phyloP scores from a whole-genome alignment of 1,140 invertebrate genomes.

The Philotrypesis tridentata region DNA sequence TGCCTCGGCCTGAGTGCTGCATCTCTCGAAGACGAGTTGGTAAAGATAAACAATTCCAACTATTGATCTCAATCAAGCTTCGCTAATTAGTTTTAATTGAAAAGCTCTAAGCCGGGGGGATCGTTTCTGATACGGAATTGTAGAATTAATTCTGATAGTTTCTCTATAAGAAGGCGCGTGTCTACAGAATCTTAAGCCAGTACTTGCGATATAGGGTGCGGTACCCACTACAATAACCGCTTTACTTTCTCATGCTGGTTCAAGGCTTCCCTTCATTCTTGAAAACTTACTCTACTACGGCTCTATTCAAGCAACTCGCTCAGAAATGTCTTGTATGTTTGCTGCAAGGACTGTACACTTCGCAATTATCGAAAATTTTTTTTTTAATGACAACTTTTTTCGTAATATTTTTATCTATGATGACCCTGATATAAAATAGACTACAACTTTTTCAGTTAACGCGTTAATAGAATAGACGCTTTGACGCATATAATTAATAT shows the following conservation, averaged over 20 bases:
- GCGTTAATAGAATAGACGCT: no score
- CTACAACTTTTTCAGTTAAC: no score
- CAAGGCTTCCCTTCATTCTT: background rate
- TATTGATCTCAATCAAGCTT: slow-evolving; percentile 37
- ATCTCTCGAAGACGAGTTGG: slow-evolving; percentile 59
- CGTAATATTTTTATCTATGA: no score
- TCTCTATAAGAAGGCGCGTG: background rate
- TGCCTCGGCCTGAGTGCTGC: slow-evolving; percentile 54
- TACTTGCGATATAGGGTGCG: background rate
- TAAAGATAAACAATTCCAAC: slow-evolving; percentile 65
- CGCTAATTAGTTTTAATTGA: slow-evolving; percentile 41
- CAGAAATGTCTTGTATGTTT: background rate
- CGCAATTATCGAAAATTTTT: no score
- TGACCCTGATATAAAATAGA: no score
- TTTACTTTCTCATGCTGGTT: background rate
- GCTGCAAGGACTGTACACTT: no score
- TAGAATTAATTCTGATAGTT: slow-evolving; percentile 24
- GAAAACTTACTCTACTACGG: background rate
- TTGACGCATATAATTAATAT: no score
- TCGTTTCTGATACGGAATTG: background rate
- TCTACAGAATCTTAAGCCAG: background rate
- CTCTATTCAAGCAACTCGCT: background rate
- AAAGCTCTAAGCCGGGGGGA: slow-evolving; percentile 11
- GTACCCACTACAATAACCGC: background rate
- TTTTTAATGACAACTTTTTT: no score